phyloP scores from a whole-genome alignment of 2,888 invertebrate species.

The Agrochola macilenta region DNA sequence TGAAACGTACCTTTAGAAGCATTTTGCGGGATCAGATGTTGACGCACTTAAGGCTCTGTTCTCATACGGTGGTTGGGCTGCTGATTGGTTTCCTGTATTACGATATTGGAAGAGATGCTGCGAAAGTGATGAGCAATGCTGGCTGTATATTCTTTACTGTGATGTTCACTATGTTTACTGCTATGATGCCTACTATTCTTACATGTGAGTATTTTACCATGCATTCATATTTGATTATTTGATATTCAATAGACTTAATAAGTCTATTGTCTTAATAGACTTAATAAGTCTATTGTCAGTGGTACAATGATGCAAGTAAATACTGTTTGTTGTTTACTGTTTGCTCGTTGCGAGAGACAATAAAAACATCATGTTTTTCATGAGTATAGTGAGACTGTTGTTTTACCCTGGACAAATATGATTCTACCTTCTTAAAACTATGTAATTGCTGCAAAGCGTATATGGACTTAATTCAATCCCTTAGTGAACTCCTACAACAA shows the following conservation, averaged over 20 bases:
- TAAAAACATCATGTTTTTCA: background rate
- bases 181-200: constrained; percentile 99
- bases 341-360: background rate
- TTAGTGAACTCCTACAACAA: background rate
- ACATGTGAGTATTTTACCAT: constrained; percentile 94
- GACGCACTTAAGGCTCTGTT: constrained; percentile 96
- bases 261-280: too few relatives aligned
- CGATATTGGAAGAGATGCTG: constrained; percentile 97
- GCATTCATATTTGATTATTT: background rate
- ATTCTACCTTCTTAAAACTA: background rate
- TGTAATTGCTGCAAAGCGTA: background rate
- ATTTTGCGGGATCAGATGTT: constrained; percentile 96
- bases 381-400: background rate
- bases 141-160: constrained; percentile 99
- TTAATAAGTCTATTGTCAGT: too few relatives aligned
- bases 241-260: too few relatives aligned
- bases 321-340: constrained; percentile 12
- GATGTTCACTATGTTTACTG: constrained; percentile 99
- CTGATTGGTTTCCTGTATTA: constrained; percentile 98
- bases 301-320: background rate
- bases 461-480: background rate
- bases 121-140: constrained; percentile 98
- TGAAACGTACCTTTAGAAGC: constrained; percentile 95
- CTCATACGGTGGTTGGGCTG: constrained; percentile 96
- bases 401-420: background rate